These are phyloP conservation scores for Lathamus discolor DNA, from an alignment of 2,113 vertebrate genomes.

Conservation along the genomic window DNA sequence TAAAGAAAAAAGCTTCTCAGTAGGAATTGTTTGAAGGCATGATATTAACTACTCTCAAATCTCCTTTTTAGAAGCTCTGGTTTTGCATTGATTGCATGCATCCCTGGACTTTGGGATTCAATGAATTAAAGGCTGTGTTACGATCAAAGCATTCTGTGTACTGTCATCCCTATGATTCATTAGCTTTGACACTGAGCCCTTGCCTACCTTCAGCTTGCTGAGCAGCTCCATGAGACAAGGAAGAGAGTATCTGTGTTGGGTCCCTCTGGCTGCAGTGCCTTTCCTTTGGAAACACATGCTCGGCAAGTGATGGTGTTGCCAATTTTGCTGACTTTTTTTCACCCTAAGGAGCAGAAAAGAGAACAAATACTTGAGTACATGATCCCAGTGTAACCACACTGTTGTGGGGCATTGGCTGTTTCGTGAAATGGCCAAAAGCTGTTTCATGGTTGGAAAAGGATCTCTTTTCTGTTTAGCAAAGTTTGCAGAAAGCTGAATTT, in stretches of 20 bases:
- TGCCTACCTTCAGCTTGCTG: background rate
- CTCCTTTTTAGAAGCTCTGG: background rate
- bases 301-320: background rate
- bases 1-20: background rate
- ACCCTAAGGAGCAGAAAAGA: background rate
- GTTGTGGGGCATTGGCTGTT: background rate
- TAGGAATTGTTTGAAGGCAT: background rate
- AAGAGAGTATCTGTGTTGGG: background rate
- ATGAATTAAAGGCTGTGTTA: background rate
- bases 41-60: background rate
- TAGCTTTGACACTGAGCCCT: background rate
- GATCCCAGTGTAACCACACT: background rate
- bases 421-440: background rate
- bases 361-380: background rate
- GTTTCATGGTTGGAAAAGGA: background rate
- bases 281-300: background rate
- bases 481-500: background rate
- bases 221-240: background rate
- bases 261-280: background rate
- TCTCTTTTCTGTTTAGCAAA: background rate
- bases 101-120: background rate
- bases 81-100: background rate
- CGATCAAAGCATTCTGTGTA: rapidly evolving
- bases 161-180: rapidly evolving
- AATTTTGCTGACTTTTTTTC: background rate